Conservation (phyloP, 2,797 vertebrate genomes). For the Micromesistius poutassou region DNA sequence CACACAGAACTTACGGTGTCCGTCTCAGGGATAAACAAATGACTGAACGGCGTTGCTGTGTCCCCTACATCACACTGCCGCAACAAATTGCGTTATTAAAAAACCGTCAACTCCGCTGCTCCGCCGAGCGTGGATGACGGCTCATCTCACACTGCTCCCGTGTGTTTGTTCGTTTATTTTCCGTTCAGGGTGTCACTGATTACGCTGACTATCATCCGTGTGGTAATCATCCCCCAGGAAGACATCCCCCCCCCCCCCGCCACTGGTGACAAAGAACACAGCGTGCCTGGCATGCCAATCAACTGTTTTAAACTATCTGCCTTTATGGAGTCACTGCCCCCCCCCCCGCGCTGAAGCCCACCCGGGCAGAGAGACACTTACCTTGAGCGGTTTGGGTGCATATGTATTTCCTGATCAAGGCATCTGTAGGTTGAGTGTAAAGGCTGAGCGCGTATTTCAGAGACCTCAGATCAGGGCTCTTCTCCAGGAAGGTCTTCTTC, state of each 20-base stretch:
- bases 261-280: no score
- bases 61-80: no score
- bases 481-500: conserved; percentile 97
- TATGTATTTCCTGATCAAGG: conserved; percentile 98
- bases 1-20: no score
- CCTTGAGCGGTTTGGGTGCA: conserved; percentile 93
- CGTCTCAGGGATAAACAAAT: no score
- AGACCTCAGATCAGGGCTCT: conserved; percentile 92
- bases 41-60: no score
- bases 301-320: not conserved
- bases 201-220: not conserved
- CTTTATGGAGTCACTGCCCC: not conserved
- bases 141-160: not conserved
- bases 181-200: not conserved
- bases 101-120: not conserved
- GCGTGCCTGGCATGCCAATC: not conserved
- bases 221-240: not conserved
- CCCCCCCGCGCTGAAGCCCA: not conserved
- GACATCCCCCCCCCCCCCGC: not conserved
- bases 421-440: conserved; percentile 95
- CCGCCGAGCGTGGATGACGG: not conserved
- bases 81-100: not conserved
- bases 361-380: conserved; percentile 59
- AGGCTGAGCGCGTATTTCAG: conserved; percentile 95
- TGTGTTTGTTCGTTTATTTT: not conserved